These are phyloP conservation scores for Sclerodermus sp. DNA, from an alignment of 2,888 invertebrate genomes.

Conservation along the genomic window DNA sequence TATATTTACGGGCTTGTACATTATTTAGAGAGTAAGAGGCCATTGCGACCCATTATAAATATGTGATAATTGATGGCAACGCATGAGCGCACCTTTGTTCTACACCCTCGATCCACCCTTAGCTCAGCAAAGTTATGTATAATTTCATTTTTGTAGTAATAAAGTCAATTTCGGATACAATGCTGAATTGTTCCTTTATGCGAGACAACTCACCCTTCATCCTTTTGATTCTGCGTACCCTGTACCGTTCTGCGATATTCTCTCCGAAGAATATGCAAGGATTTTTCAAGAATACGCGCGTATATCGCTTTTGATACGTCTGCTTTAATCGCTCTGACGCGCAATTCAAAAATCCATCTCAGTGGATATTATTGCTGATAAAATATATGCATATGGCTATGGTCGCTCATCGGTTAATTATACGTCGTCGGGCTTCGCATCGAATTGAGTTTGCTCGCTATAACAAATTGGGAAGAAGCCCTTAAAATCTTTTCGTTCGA, in stretches of 20 bases:
- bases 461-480: conserved; percentile 31
- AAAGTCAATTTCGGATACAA: conserved; percentile 38
- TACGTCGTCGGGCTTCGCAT: conserved; percentile 18
- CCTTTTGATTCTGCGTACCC: no score
- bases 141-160: conserved; percentile 45
- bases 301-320: no score
- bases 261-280: no score
- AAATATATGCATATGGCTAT: neutral
- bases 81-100: conserved; percentile 41
- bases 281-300: no score
- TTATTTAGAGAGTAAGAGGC: conserved; percentile 16
- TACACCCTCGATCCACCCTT: conserved; percentile 39
- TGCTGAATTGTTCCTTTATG: no score
- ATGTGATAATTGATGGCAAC: conserved; percentile 48
- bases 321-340: no score
- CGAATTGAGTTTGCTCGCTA: conserved; percentile 18
- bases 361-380: no score
- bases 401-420: neutral
- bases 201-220: no score
- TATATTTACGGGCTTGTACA: conserved; percentile 21
- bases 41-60: conserved; percentile 31
- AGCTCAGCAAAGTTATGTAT: conserved; percentile 33
- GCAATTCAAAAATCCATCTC: no score
- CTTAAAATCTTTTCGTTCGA: neutral
- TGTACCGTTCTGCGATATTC: no score